Conservation (phyloP, 2,113 vertebrate genomes). For the Syngnathus scovelli region DNA sequence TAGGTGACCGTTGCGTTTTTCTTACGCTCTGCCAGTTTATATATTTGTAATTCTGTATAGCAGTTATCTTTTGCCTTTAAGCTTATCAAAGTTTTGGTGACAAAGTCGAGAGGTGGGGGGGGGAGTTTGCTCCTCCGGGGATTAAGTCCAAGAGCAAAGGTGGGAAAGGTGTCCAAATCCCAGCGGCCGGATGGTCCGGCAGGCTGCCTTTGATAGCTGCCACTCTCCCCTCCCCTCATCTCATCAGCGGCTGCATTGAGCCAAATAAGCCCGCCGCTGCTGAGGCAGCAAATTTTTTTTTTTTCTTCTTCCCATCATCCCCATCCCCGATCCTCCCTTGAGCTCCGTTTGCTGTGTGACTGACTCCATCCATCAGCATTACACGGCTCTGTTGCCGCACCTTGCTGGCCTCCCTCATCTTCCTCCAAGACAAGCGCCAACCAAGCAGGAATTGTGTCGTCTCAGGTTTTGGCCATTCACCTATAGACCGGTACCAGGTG, state of each 20-base stretch:
- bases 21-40: too few species aligned
- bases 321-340: slow-evolving; percentile 14
- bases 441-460: slow-evolving; percentile 34
- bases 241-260: slow-evolving; percentile 44
- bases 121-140: slow-evolving; percentile 21
- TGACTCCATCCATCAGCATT: slow-evolving; percentile 58
- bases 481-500: too few species aligned
- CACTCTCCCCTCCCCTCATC: slow-evolving; percentile 10
- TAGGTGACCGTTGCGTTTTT: background rate
- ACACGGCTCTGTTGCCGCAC: slow-evolving; percentile 46
- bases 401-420: slow-evolving; percentile 48
- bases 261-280: slow-evolving; percentile 57
- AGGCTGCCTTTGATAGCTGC: slow-evolving; percentile 42
- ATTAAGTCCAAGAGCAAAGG: slow-evolving; percentile 52
- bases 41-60: too few species aligned
- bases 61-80: too few species aligned
- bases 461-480: background rate
- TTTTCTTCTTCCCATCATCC: too few species aligned
- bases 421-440: slow-evolving; percentile 27
- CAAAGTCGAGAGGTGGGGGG: too few species aligned
- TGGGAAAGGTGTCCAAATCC: slow-evolving; percentile 59
- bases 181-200: slow-evolving; percentile 19
- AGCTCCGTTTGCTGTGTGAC: slow-evolving; percentile 22
- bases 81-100: too few species aligned
- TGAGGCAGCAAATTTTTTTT: slow-evolving; percentile 48